phyloP scores from a whole-genome alignment of 2,797 vertebrate genomes.

The Meda fulgida region DNA sequence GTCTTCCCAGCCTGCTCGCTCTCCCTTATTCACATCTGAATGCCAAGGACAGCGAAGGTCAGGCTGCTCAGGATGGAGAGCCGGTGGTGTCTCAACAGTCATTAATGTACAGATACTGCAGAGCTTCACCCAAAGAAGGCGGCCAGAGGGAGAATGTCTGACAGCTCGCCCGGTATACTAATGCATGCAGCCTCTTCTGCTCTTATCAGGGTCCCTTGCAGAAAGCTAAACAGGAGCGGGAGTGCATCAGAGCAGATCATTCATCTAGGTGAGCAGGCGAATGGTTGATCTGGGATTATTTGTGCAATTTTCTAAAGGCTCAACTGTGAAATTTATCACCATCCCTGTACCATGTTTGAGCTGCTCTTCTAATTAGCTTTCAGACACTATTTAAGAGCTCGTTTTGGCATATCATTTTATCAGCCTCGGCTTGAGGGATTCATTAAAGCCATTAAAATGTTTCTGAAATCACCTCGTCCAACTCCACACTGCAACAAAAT shows the following conservation, averaged over 20 bases:
- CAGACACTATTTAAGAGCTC: constrained; percentile 45
- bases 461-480: constrained; percentile 41
- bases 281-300: constrained; percentile 30
- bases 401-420: constrained; percentile 39
- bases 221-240: neutral
- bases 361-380: constrained; percentile 51
- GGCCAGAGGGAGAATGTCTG: constrained; percentile 16
- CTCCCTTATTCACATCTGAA: constrained; percentile 6
- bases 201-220: constrained; percentile 23
- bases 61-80: constrained; percentile 36
- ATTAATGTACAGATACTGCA: constrained; percentile 38
- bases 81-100: constrained; percentile 38
- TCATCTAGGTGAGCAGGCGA: constrained; percentile 2
- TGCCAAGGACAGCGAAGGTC: constrained; percentile 52
- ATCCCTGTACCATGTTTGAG: constrained; percentile 1
- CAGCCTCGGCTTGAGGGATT: constrained; percentile 34
- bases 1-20: neutral
- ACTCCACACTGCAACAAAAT: neutral
- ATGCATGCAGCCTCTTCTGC: constrained; percentile 9
- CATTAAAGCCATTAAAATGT: constrained; percentile 42
- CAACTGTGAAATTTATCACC: constrained; percentile 39
- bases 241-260: constrained; percentile 16
- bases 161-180: constrained; percentile 8
- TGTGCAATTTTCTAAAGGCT: constrained; percentile 14
- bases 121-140: constrained; percentile 5